A percentile compares a stretch with the other conserved stretches of the same genome.
These are phyloP conservation scores for Austrofundulus limnaeus DNA, from an alignment of 2,113 vertebrate species.

Conservation along the genomic window DNA sequence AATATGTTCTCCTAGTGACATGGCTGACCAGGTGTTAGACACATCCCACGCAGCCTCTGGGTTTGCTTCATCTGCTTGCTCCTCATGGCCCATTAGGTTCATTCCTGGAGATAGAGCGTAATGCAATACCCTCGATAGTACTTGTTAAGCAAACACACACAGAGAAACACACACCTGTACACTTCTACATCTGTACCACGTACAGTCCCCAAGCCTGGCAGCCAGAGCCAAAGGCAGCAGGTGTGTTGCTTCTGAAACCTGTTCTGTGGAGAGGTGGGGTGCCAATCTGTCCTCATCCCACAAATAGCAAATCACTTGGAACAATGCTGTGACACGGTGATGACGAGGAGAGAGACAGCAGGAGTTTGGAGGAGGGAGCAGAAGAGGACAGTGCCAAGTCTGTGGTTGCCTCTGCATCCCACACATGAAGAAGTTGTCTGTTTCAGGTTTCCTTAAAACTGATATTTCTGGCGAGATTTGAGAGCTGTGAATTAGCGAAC, in stretches of 20 bases:
- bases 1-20: constrained; percentile 52
- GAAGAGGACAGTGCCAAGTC: constrained; percentile 16
- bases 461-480: constrained; percentile 11
- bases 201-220: constrained; percentile 27
- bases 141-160: constrained; percentile 29
- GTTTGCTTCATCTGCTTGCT: constrained; percentile 62
- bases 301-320: constrained; percentile 42
- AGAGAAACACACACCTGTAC: constrained; percentile 20
- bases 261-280: constrained; percentile 32
- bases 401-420: constrained; percentile 27
- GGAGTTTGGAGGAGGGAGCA: not conserved
- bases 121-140: constrained; percentile 44
- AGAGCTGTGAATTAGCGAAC: constrained; percentile 14
- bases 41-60: constrained; percentile 54
- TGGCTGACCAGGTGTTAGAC: constrained; percentile 72
- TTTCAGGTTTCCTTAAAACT: constrained; percentile 26
- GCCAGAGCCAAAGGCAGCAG: constrained; percentile 59
- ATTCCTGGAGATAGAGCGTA: constrained; percentile 57
- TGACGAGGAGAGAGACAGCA: constrained; percentile 25
- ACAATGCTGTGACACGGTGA: constrained; percentile 47
- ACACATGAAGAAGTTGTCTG: constrained; percentile 19
- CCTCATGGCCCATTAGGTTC: constrained; percentile 66
- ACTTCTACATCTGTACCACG: constrained; percentile 41
- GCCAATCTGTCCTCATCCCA: constrained; percentile 64
- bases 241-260: constrained; percentile 53